Conservation (phyloP, 2,113 vertebrate species). For the Cyprinodon brontotheroides region DNA sequence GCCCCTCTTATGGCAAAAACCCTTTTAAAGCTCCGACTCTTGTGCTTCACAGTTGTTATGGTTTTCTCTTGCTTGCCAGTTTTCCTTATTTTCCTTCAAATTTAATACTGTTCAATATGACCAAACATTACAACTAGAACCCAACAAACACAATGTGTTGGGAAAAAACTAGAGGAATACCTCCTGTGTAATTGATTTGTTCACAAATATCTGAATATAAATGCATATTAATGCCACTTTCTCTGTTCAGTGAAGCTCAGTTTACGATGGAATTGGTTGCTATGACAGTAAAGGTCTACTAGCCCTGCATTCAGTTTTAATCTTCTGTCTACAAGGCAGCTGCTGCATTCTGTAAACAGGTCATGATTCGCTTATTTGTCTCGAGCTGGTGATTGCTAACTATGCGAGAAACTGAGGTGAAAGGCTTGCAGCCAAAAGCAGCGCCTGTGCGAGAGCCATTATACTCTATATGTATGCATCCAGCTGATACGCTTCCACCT, state of each 20-base stretch:
- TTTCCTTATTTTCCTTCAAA: too few relatives aligned
- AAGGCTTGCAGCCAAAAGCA: conserved; percentile 30
- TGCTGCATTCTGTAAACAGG: conserved; percentile 58
- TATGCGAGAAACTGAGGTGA: conserved; percentile 30
- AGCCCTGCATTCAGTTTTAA: conserved; percentile 51
- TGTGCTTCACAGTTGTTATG: too few relatives aligned
- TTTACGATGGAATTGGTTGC: conserved; percentile 40
- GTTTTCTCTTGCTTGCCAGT: too few relatives aligned
- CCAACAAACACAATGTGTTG: too few relatives aligned
- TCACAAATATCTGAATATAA: conserved; percentile 34
- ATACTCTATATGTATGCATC: conserved; percentile 39
- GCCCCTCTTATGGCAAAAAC: too few relatives aligned
- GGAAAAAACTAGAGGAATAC: too few relatives aligned
- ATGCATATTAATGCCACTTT: conserved; percentile 45
- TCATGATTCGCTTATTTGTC: conserved; percentile 41
- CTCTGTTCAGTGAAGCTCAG: conserved; percentile 23
- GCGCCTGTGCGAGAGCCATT: conserved; percentile 30
- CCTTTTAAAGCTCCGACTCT: too few relatives aligned
- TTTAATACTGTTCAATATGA: too few relatives aligned
- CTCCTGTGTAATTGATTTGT: neutral
- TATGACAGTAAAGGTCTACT: conserved; percentile 33
- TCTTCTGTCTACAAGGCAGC: conserved; percentile 38
- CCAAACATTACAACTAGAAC: too few relatives aligned
- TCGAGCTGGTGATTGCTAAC: conserved; percentile 43
- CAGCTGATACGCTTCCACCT: conserved; percentile 33